Evolutionary conservation across 35 echinoderm and acorn worm species (phyloP).

Genomic region (Apostichopus parvimensis): DNA sequence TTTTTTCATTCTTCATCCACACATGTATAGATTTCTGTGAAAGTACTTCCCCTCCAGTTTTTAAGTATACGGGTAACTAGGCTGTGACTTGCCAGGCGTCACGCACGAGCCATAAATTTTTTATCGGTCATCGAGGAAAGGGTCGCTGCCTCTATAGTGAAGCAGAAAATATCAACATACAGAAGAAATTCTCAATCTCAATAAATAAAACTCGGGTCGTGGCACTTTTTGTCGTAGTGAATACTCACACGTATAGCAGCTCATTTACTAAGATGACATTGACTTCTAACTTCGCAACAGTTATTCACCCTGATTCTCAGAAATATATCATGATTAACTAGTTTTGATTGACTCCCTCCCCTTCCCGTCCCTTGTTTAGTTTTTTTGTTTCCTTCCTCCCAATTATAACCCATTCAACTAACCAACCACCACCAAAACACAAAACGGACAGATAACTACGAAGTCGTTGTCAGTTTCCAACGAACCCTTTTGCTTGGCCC

Average conservation of each 20-base stretch:
- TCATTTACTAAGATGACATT: too few species aligned
- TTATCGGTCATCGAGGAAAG: slow-evolving; percentile 47
- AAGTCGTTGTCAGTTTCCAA: slow-evolving; percentile 2
- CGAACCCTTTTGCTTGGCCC: slow-evolving; percentile 36
- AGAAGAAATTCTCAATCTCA: too few species aligned
- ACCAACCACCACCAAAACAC: background rate
- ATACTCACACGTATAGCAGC: too few species aligned
- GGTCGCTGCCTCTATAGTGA: slow-evolving; percentile 11
- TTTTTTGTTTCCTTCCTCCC: too few species aligned
- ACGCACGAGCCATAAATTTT: slow-evolving; percentile 26
- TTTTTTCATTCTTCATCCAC: background rate
- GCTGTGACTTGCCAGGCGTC: background rate
- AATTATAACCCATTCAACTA: too few species aligned
- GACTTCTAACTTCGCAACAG: too few species aligned
- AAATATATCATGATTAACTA: too few species aligned
- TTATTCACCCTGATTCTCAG: too few species aligned
- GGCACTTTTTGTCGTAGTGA: too few species aligned
- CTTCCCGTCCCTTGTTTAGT: too few species aligned
- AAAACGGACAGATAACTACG: background rate
- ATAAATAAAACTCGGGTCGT: too few species aligned
- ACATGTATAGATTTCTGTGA: background rate
- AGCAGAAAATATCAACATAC: slow-evolving; percentile 15
- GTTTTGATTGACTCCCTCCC: too few species aligned
- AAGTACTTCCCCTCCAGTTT: background rate
- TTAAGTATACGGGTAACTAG: background rate